phyloP scores from a whole-genome alignment of 37 sponge, comb jelly and placozoan genomes.

The Aphrocallistes beatrix region DNA sequence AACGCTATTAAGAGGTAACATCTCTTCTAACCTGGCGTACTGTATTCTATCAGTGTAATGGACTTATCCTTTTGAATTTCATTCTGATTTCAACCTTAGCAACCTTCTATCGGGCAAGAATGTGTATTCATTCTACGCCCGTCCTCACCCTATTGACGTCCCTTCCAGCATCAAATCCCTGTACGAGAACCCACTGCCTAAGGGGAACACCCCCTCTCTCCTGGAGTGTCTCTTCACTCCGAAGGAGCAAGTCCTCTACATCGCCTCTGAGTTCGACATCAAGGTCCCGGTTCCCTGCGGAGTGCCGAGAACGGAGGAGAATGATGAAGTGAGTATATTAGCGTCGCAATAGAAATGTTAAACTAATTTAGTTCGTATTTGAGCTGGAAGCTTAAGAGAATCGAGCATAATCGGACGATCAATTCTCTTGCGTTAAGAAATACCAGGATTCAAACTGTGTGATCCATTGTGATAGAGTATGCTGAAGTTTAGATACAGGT shows the following conservation, averaged over 20 bases:
- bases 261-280: neutral
- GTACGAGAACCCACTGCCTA: constrained; percentile 32
- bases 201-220: constrained; percentile 21
- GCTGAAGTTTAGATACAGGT: too few species aligned
- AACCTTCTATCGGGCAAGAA: neutral
- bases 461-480: too few species aligned
- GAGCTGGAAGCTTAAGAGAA: too few species aligned
- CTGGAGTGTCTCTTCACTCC: constrained; percentile 33
- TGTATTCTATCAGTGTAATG: neutral
- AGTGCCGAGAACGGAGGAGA: neutral
- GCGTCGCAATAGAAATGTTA: neutral
- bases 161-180: constrained; percentile 41
- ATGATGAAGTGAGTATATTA: neutral
- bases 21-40: neutral
- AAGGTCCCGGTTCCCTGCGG: neutral
- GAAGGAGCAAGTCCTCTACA: constrained; percentile 27
- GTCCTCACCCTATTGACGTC: constrained; percentile 15
- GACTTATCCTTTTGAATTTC: too few species aligned
- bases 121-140: neutral
- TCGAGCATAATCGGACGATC: too few species aligned
- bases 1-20: neutral
- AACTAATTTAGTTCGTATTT: too few species aligned
- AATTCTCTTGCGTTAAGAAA: too few species aligned
- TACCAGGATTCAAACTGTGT: too few species aligned
- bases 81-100: neutral